phyloP scores from a whole-genome alignment of 2,113 vertebrate genomes.

The Macquaria ambigua region DNA sequence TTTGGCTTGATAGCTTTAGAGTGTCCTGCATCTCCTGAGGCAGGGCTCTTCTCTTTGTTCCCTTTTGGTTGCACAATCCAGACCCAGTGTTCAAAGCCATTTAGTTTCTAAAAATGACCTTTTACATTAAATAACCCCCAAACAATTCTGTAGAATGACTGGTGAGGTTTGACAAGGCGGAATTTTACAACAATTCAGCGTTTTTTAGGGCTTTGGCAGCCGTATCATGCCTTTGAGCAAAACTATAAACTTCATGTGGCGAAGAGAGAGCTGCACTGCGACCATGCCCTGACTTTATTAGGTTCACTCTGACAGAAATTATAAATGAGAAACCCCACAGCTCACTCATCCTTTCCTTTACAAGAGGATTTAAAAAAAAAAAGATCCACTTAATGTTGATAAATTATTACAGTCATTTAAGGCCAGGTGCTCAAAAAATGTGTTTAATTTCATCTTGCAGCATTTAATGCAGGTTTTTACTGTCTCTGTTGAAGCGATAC shows the following conservation, averaged over 20 bases:
- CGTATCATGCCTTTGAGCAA: conserved; percentile 1
- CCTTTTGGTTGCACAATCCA: conserved; percentile 7
- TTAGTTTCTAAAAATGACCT: background rate
- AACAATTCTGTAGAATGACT: background rate
- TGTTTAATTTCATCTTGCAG: conserved; percentile 19
- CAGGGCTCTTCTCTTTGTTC: conserved; percentile 2
- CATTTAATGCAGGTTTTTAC: background rate
- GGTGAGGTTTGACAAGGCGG: background rate
- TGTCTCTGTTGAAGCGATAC: conserved; percentile 15
- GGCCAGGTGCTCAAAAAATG: background rate
- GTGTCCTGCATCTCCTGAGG: conserved; percentile 30
- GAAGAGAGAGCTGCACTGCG: conserved; percentile 11
- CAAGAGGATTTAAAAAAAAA: background rate
- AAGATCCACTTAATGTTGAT: background rate
- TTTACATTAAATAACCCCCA: background rate
- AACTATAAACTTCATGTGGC: background rate
- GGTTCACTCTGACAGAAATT: conserved; percentile 26
- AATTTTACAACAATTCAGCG: background rate
- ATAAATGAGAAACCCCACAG: conserved; percentile 12
- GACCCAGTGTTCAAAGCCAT: background rate
- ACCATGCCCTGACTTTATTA: conserved; percentile 13
- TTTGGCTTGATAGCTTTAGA: conserved; percentile 29
- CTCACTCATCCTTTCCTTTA: conserved; percentile 1
- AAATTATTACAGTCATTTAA: conserved; percentile 10
- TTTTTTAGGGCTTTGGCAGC: conserved; percentile 3